Percentiles rank a stretch among this genome's conserved stretches.
Conservation (phyloP, 2,888 invertebrate genomes). For the Microctonus aethiopoides region DNA sequence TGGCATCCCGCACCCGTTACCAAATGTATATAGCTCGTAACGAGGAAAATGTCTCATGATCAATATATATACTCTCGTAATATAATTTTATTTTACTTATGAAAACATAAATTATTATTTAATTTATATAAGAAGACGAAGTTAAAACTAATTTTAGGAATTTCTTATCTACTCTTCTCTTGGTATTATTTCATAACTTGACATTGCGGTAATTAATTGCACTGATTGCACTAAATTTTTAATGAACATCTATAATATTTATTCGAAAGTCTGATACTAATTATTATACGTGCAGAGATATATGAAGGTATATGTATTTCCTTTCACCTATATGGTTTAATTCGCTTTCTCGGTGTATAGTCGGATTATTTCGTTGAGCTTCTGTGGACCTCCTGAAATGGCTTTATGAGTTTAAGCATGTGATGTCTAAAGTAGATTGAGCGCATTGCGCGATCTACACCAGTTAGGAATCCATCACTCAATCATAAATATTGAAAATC, state of each 20-base stretch:
- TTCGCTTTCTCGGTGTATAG: slow-evolving; percentile 20
- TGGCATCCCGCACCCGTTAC: neutral
- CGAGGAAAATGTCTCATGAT: neutral
- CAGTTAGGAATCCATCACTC: slow-evolving; percentile 31
- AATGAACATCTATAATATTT: slow-evolving; percentile 41
- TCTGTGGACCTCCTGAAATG: slow-evolving; percentile 14
- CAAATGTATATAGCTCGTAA: neutral
- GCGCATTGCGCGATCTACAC: slow-evolving; percentile 15
- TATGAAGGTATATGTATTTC: neutral
- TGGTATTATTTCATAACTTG: slow-evolving; percentile 51
- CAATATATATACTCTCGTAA: neutral
- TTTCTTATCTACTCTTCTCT: neutral
- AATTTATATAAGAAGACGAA: neutral
- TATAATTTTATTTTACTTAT: neutral
- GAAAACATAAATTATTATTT: neutral
- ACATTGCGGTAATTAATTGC: slow-evolving; percentile 66
- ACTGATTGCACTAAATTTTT: slow-evolving; percentile 67
- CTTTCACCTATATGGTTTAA: neutral
- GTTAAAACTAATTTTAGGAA: slow-evolving; percentile 50
- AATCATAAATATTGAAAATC: slow-evolving; percentile 24
- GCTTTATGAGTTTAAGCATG: slow-evolving; percentile 17
- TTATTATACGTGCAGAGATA: too few species aligned
- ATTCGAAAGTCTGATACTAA: neutral
- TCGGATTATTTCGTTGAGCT: neutral
- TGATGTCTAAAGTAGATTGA: slow-evolving; percentile 8